Conservation (phyloP, 1,140 invertebrate species). For the Drosophila parvula region DNA sequence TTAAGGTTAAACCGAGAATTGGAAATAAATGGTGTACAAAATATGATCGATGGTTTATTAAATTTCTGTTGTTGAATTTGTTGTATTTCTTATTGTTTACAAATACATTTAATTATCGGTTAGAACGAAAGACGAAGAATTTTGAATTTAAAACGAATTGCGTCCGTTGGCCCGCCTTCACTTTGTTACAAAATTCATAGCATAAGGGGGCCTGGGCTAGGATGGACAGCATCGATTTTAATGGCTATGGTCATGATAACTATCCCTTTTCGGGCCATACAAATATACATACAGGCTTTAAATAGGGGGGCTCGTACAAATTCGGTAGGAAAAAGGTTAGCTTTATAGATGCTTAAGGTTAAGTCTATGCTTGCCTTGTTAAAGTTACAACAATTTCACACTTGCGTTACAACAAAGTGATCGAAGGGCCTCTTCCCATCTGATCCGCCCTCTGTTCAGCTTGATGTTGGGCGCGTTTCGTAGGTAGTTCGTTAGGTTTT, state of each 20-base stretch:
- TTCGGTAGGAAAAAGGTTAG: conserved; percentile 49
- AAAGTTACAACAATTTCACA: conserved; percentile 75
- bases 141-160: conserved; percentile 51
- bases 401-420: conserved; percentile 44
- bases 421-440: background rate
- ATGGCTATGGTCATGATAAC: conserved; percentile 67
- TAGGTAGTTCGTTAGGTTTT: conserved; percentile 76
- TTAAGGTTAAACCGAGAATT: conserved; percentile 12
- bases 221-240: conserved; percentile 32
- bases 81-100: conserved; percentile 61
- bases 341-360: conserved; percentile 63
- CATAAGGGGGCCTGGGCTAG: conserved; percentile 6
- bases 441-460: conserved; percentile 12
- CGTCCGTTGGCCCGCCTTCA: conserved; percentile 11
- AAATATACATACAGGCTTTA: conserved; percentile 46
- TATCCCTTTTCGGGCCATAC: conserved; percentile 32
- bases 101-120: conserved; percentile 72
- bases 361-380: conserved; percentile 71
- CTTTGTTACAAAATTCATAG: conserved; percentile 20
- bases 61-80: background rate
- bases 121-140: conserved; percentile 57
- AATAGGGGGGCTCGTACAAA: conserved; percentile 51
- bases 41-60: conserved; percentile 57
- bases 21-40: conserved; percentile 51
- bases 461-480: conserved; percentile 59